Evolutionary conservation across 2,888 invertebrate genomes (phyloP).

Genomic region (Julus scanicus): DNA sequence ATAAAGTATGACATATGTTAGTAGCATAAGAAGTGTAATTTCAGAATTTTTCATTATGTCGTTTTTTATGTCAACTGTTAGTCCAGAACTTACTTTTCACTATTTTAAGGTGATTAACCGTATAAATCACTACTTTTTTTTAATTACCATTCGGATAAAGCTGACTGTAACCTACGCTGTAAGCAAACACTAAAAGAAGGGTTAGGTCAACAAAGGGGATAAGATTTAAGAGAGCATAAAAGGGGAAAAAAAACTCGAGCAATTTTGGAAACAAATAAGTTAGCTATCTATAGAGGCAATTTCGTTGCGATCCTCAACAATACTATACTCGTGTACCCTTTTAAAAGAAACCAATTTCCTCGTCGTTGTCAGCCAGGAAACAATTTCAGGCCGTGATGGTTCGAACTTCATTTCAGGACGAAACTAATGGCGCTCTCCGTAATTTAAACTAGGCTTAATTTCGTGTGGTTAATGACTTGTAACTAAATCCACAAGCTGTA

Average conservation of each 20-base stretch:
- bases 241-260: neutral
- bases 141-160: too few relatives aligned
- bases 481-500: neutral
- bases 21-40: too few relatives aligned
- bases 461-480: slow-evolving; percentile 26
- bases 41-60: too few relatives aligned
- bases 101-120: too few relatives aligned
- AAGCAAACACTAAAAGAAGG: neutral
- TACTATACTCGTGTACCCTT: neutral
- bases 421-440: neutral
- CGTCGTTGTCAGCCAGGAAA: neutral
- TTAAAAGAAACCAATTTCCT: slow-evolving; percentile 15
- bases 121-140: too few relatives aligned
- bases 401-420: neutral
- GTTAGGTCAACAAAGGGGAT: neutral
- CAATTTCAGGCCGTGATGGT: neutral
- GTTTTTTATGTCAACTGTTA: too few relatives aligned
- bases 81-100: too few relatives aligned
- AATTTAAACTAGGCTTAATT: neutral
- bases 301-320: neutral
- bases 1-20: too few relatives aligned
- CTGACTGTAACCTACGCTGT: neutral
- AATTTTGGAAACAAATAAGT: neutral
- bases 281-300: neutral
- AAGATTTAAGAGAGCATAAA: too few relatives aligned